A percentile compares a stretch with the other conserved stretches of the same genome.
Conservation (phyloP, 2,797 vertebrate species). For the Echeneis naucrates region DNA sequence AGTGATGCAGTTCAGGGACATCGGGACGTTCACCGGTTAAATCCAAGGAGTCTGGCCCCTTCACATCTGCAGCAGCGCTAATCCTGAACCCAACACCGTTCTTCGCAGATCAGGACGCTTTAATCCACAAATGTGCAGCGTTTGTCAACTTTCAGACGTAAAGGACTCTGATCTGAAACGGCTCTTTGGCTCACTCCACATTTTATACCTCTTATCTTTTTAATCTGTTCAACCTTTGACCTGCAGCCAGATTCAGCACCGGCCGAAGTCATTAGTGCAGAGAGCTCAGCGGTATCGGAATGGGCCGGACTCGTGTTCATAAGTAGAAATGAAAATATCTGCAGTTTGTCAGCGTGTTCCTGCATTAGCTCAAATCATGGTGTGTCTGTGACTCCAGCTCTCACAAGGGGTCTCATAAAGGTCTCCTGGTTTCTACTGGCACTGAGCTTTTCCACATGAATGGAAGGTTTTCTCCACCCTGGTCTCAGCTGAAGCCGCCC, state of each 20-base stretch:
- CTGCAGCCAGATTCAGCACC: constrained; percentile 44
- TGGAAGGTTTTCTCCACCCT: too few species aligned
- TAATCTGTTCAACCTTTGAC: constrained; percentile 59
- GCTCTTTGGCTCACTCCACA: constrained; percentile 57
- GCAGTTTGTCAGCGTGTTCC: background rate
- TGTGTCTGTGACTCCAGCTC: constrained; percentile 11
- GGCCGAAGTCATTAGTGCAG: constrained; percentile 11
- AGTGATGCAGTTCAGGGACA: too few species aligned
- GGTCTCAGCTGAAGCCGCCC: too few species aligned
- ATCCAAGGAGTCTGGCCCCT: too few species aligned
- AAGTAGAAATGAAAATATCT: constrained; percentile 6
- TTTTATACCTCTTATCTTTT: constrained; percentile 54
- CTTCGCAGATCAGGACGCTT: constrained; percentile 28
- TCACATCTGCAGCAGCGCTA: constrained; percentile 37
- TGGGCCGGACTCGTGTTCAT: background rate
- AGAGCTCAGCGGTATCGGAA: constrained; percentile 17
- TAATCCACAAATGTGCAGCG: constrained; percentile 31
- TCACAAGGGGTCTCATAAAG: constrained; percentile 58
- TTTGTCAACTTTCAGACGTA: constrained; percentile 25
- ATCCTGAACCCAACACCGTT: constrained; percentile 38
- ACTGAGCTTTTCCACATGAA: constrained; percentile 46
- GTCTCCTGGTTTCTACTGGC: constrained; percentile 32
- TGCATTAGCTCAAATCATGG: background rate
- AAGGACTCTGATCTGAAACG: constrained; percentile 23
- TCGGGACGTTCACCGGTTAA: too few species aligned